Evolutionary conservation across 2,113 vertebrate species (phyloP).

Genomic region (Siniperca chuatsi): DNA sequence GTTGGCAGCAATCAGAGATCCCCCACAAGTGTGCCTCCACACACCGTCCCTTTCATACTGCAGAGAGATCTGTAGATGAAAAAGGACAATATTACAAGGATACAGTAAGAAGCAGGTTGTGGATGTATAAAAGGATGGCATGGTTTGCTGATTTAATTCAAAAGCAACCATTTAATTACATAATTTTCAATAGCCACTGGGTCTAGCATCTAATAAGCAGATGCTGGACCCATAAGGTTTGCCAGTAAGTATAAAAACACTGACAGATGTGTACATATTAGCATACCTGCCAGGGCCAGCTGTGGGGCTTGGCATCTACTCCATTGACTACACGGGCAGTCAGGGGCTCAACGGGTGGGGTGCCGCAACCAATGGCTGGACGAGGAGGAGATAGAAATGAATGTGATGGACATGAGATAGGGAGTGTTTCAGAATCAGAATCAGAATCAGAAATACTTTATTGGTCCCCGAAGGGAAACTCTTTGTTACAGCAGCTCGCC

Average conservation of each 20-base stretch:
- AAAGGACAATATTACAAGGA: neutral
- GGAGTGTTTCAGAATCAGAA: too few species aligned
- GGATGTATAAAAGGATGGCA: neutral
- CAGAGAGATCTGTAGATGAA: conserved; percentile 82
- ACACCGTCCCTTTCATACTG: conserved; percentile 79
- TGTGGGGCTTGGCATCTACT: conserved; percentile 86
- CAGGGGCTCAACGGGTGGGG: conserved; percentile 82
- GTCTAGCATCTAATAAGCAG: conserved; percentile 44
- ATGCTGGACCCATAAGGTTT: conserved; percentile 46
- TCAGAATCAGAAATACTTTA: too few species aligned
- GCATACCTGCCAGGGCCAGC: conserved; percentile 96
- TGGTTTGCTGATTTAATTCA: conserved; percentile 28
- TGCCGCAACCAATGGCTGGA: conserved; percentile 88
- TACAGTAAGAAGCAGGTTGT: neutral
- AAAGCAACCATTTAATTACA: conserved; percentile 44
- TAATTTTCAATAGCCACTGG: conserved; percentile 28
- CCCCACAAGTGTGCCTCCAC: conserved; percentile 87
- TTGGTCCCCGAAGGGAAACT: too few species aligned
- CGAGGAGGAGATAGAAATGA: neutral
- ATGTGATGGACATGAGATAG: neutral
- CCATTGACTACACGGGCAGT: conserved; percentile 90
- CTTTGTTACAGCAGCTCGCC: too few species aligned
- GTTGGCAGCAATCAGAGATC: conserved; percentile 86
- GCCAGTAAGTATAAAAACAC: conserved; percentile 51
- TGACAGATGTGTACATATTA: conserved; percentile 52